Evolutionary conservation across 2,888 invertebrate genomes (phyloP).

Genomic region (Coelinius sp.): DNA sequence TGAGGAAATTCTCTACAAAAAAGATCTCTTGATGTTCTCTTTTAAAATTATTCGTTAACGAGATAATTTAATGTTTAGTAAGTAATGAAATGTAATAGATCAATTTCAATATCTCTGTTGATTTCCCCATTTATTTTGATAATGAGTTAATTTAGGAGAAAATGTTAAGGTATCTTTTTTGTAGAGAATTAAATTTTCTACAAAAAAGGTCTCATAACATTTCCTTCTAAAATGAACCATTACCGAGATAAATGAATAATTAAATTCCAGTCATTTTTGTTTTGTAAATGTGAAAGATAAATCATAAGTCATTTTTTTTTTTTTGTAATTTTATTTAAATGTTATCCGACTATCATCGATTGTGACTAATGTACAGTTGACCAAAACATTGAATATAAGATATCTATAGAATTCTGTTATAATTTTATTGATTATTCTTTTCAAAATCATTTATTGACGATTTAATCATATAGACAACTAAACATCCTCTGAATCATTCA

Average conservation of each 20-base stretch:
- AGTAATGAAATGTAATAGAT: no score
- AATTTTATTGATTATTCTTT: background rate
- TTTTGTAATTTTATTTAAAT: slow-evolving; percentile 34
- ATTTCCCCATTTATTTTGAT: no score
- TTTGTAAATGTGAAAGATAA: background rate
- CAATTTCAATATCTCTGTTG: no score
- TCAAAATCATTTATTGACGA: background rate
- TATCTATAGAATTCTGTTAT: slow-evolving; percentile 21
- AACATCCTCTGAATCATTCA: slow-evolving; percentile 30
- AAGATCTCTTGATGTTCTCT: background rate
- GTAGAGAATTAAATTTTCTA: background rate
- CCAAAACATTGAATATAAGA: slow-evolving; percentile 10
- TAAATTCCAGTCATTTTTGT: no score
- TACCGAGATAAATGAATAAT: background rate
- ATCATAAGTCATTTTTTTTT: background rate
- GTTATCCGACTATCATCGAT: background rate
- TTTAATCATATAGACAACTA: slow-evolving; percentile 29
- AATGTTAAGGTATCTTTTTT: background rate
- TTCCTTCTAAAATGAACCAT: slow-evolving; percentile 1
- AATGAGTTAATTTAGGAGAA: background rate
- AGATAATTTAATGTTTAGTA: no score
- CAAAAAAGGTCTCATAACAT: background rate
- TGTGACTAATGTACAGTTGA: slow-evolving; percentile 17
- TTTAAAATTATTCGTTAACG: slow-evolving; percentile 8
- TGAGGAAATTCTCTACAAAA: background rate